These are phyloP conservation scores for Henricia sp. DNA, from an alignment of 53 echinoderm and acorn worm species.

Conservation along the genomic window DNA sequence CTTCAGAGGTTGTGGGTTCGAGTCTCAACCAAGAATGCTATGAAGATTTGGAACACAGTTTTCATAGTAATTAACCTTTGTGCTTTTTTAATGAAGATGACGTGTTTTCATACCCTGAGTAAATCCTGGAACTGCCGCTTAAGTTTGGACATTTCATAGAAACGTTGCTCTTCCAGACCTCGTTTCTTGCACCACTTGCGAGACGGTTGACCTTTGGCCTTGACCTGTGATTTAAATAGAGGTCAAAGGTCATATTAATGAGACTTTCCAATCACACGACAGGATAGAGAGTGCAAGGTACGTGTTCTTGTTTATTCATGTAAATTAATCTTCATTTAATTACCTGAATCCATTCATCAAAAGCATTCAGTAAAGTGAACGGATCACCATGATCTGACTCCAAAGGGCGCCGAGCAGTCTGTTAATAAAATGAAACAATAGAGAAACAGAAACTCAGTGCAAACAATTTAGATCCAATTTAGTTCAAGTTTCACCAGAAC, in stretches of 20 bases:
- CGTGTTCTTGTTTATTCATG: no score
- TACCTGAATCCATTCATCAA: slow-evolving; percentile 98
- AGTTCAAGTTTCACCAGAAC: background rate
- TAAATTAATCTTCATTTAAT: no score
- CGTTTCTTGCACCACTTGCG: slow-evolving; percentile 95
- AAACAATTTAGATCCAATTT: background rate
- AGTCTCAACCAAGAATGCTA: no score
- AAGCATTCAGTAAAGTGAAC: slow-evolving; percentile 92
- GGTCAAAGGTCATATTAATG: background rate
- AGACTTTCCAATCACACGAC: no score
- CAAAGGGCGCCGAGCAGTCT: slow-evolving; percentile 90
- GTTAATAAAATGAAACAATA: background rate
- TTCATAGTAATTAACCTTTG: background rate
- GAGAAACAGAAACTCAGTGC: background rate
- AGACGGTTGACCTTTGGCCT: slow-evolving; percentile 84
- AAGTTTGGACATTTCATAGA: slow-evolving; percentile 99
- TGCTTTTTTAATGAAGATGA: background rate
- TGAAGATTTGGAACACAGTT: no score
- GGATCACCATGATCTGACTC: slow-evolving; percentile 99
- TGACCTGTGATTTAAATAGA: slow-evolving; percentile 59
- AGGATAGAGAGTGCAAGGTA: no score
- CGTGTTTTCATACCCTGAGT: slow-evolving; percentile 84
- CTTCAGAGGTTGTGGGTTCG: no score
- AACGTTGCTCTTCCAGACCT: slow-evolving; percentile 95
- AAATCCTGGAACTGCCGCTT: slow-evolving; percentile 90